Evolutionary conservation across 2,113 vertebrate genomes (phyloP), one percentile per base, ranked within the genome.

Genomic region (Cyprinodon variegatus): DNA sequence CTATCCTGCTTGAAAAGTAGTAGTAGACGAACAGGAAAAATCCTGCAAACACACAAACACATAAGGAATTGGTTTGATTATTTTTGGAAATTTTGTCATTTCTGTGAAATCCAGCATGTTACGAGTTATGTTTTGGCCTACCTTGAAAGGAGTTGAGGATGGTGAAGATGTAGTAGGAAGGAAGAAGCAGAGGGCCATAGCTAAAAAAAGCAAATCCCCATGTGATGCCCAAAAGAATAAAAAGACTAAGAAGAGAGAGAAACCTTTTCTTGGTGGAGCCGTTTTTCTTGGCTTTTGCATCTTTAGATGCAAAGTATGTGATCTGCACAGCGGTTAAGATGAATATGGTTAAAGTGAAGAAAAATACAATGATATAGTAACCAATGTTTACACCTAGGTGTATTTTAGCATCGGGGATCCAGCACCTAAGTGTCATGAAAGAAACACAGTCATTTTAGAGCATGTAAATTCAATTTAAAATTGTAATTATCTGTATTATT

Each of bases 1-100:
- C 0, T 1, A 13, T 39, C 15, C 71, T 81, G 38, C 48, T 81
- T 74, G 74, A 78, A 1, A 67, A 65, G 69, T 84, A 87, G 37
- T 90, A 90, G 83, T 92, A 89, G 72, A 92, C 69, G 67, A 91
- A 92, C n/a, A 92, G 68, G 59, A 90, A 90, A 48, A 92, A 89
- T 12, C 90, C 91, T 92, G 17, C 17, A 57, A 57, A 57, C 17
- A 57, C 29, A 77, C 13, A 45, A 64, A 79, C 50, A 65, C 12
- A 70, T 8, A 17, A 37, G 20, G 22, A 4, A 12, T 4, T 0
- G 0, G 36, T 64, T 65, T 53, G 41, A 7, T 57, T 20, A 57
- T 57, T 57, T 57, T n/a, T 2, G 6, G 10, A 29, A n/a, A 2
- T 57, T 57, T 57, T n/a, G 20, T 57, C 39, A 5, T 57, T 57